These are phyloP conservation scores for Erebia ligea DNA, from an alignment of 2,888 invertebrate genomes.

Conservation along the genomic window DNA sequence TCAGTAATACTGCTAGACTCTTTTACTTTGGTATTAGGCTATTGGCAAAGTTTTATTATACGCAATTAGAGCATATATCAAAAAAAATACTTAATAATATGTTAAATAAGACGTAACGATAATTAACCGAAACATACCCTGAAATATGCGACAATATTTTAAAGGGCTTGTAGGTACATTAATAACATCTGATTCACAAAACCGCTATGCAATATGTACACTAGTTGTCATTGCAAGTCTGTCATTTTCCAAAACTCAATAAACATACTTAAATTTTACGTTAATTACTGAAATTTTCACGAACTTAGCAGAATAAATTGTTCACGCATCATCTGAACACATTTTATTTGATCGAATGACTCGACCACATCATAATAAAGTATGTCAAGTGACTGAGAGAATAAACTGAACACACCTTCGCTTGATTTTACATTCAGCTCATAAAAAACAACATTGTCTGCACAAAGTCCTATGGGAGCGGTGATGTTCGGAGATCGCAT, in stretches of 20 bases:
- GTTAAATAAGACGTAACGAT: no score
- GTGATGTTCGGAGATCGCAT: constrained; percentile 64
- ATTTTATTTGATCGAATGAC: constrained; percentile 28
- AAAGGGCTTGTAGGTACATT: no score
- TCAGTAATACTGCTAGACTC: no score
- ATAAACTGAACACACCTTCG: constrained; percentile 47
- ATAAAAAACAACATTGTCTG: constrained; percentile 73
- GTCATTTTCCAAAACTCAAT: not conserved
- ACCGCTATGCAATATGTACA: not conserved
- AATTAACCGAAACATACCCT: no score
- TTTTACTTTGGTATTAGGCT: no score
- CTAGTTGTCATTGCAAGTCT: no score
- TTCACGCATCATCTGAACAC: constrained; percentile 26
- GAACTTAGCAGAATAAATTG: constrained; percentile 4
- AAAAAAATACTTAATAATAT: no score
- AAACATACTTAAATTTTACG: not conserved
- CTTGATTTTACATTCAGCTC: constrained; percentile 56
- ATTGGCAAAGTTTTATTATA: no score
- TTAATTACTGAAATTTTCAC: constrained; percentile 8
- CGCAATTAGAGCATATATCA: no score
- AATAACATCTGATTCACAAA: no score
- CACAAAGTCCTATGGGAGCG: constrained; percentile 69
- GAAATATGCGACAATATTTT: no score
- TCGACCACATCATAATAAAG: constrained; percentile 23
- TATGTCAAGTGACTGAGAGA: constrained; percentile 40